Percentiles rank a stretch among this genome's conserved stretches.
Evolutionary conservation across 1,140 invertebrate species (phyloP).

Genomic region (Diabrotica undecimpunctata): DNA sequence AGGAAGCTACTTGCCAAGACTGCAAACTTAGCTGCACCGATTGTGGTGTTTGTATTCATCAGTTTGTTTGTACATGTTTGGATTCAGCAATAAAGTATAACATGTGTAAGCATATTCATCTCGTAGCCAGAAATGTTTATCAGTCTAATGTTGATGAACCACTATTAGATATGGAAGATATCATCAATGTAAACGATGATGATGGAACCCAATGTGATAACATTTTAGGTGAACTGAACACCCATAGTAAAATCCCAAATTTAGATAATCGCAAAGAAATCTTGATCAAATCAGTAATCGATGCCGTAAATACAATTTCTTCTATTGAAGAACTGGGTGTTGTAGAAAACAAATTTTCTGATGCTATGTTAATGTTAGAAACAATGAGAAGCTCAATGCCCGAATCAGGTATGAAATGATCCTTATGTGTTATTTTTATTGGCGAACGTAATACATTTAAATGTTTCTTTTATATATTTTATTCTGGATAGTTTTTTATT

Average conservation of each 20-base stretch:
- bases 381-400: not conserved
- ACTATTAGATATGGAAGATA: not conserved
- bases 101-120: constrained; percentile 27
- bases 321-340: not conserved
- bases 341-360: not conserved
- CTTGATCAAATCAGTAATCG: not conserved
- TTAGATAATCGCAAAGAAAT: not conserved
- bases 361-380: not conserved
- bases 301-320: not conserved
- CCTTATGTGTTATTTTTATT: too few relatives aligned
- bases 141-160: not conserved
- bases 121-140: constrained; percentile 7
- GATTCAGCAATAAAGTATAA: constrained; percentile 22
- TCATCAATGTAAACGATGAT: not conserved
- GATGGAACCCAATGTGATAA: not conserved
- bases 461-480: too few relatives aligned
- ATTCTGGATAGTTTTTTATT: too few relatives aligned
- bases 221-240: not conserved
- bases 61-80: constrained; percentile 23
- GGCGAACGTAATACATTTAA: too few relatives aligned
- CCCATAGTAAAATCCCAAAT: not conserved
- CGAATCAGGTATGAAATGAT: not conserved
- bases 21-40: constrained; percentile 21
- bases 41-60: constrained; percentile 21
- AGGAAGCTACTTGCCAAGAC: not conserved